phyloP scores from a whole-genome alignment of 2,888 invertebrate species.

The Himalopsyche kuldschensis region DNA sequence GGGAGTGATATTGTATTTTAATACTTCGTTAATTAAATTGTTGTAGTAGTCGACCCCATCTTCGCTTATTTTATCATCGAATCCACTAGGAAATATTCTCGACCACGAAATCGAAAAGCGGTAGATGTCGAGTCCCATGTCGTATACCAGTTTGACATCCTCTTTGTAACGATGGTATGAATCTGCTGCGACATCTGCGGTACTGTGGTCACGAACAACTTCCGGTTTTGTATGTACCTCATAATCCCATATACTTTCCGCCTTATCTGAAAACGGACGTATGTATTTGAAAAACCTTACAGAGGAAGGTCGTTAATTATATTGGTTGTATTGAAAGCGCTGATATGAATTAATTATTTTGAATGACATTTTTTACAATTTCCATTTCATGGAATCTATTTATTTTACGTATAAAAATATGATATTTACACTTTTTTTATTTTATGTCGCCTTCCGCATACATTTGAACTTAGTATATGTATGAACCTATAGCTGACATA shows the following conservation, averaged over 20 bases:
- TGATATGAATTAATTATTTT: no score
- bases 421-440: no score
- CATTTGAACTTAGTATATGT: no score
- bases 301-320: no score
- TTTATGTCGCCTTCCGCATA: no score
- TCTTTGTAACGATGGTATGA: slow-evolving; percentile 65
- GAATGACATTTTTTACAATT: no score
- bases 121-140: slow-evolving; percentile 53
- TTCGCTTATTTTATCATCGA: slow-evolving; percentile 42
- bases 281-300: neutral
- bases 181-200: slow-evolving; percentile 67
- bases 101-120: slow-evolving; percentile 69
- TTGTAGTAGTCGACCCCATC: slow-evolving; percentile 64
- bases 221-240: slow-evolving; percentile 60
- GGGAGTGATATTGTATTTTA: slow-evolving; percentile 59
- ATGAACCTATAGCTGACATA: no score
- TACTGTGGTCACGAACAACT: slow-evolving; percentile 56
- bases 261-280: slow-evolving; percentile 54
- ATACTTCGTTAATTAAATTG: slow-evolving; percentile 60
- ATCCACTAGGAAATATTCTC: slow-evolving; percentile 65
- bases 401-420: no score
- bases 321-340: no score
- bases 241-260: slow-evolving; percentile 69
- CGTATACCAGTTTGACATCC: slow-evolving; percentile 61
- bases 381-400: no score